These are phyloP conservation scores for Helicolenus hilgendorfi DNA, from an alignment of 2,797 vertebrate species.

Conservation along the genomic window DNA sequence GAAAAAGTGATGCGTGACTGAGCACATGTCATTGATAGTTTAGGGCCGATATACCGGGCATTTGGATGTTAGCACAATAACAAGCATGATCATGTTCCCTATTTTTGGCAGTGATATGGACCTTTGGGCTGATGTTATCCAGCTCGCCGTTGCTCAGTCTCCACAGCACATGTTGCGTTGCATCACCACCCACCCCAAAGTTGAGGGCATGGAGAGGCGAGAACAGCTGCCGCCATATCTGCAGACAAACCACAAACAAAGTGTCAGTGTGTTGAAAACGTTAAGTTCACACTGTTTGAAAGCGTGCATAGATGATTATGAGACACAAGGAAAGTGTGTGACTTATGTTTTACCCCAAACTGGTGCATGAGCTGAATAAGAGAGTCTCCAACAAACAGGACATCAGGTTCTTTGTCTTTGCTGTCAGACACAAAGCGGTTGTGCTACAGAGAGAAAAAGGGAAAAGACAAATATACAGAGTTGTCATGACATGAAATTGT, in stretches of 20 bases:
- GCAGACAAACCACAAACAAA: constrained; percentile 46
- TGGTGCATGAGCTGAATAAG: constrained; percentile 94
- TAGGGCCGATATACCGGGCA: not conserved
- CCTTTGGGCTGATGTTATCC: constrained; percentile 95
- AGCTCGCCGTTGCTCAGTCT: constrained; percentile 94
- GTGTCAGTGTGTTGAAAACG: not conserved
- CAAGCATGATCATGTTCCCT: constrained; percentile 51
- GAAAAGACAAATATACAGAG: not conserved
- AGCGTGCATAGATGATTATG: not conserved
- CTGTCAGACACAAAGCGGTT: constrained; percentile 94
- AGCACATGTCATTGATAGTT: not conserved
- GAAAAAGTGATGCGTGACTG: constrained; percentile 8
- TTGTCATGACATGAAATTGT: no score
- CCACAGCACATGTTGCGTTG: constrained; percentile 95
- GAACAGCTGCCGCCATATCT: constrained; percentile 96
- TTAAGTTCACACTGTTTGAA: not conserved
- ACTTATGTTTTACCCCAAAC: constrained; percentile 90
- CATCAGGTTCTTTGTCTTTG: constrained; percentile 96
- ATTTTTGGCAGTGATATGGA: constrained; percentile 59
- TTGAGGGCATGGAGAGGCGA: constrained; percentile 96
- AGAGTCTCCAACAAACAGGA: constrained; percentile 95
- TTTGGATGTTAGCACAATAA: constrained; percentile 13
- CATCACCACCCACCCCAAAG: constrained; percentile 94
- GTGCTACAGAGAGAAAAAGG: constrained; percentile 86
- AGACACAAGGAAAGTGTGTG: not conserved